phyloP scores from a whole-genome alignment of 92 coral and sea anemone genomes.

The Actinernus sp. region DNA sequence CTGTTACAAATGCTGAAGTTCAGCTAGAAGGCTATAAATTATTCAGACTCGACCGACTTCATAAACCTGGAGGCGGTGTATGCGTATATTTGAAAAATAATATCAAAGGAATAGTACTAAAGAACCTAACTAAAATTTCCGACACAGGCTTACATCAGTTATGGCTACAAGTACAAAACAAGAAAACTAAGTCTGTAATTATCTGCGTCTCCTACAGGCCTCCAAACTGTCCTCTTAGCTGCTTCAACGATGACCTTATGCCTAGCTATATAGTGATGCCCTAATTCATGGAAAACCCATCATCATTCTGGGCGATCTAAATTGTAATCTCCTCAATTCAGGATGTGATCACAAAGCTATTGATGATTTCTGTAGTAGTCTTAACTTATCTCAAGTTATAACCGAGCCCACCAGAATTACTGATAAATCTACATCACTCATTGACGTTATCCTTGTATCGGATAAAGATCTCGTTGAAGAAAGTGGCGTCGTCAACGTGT shows the following conservation, averaged over 20 bases:
- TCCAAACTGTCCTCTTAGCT: constrained; percentile 25
- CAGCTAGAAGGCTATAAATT: constrained; percentile 20
- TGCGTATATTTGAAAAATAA: constrained; percentile 19
- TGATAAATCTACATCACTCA: constrained; percentile 7
- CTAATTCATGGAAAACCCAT: constrained; percentile 15
- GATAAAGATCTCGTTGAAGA: constrained; percentile 2
- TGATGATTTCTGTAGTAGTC: constrained; percentile 4
- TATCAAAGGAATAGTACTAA: constrained; percentile 16
- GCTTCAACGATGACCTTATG: constrained; percentile 26
- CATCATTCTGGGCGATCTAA: constrained; percentile 29
- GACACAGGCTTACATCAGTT: constrained; percentile 38
- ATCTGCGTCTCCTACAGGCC: constrained; percentile 40
- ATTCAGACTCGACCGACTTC: constrained; percentile 15
- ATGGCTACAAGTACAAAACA: constrained; percentile 39
- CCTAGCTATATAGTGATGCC: neutral
- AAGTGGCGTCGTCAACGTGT: constrained; percentile 44
- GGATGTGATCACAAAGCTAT: constrained; percentile 20
- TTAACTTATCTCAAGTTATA: constrained; percentile 13
- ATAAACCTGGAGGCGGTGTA: constrained; percentile 18
- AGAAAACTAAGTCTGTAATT: constrained; percentile 21
- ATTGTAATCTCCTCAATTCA: constrained; percentile 36
- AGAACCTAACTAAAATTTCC: constrained; percentile 19
- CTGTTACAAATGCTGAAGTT: constrained; percentile 9
- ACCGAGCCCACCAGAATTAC: constrained; percentile 25
- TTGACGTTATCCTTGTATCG: constrained; percentile 18